These are phyloP conservation scores for Chironex yamaguchii DNA, from an alignment of 30 jellyfish, hydroid and myxozoan genomes.

Conservation along the genomic window DNA sequence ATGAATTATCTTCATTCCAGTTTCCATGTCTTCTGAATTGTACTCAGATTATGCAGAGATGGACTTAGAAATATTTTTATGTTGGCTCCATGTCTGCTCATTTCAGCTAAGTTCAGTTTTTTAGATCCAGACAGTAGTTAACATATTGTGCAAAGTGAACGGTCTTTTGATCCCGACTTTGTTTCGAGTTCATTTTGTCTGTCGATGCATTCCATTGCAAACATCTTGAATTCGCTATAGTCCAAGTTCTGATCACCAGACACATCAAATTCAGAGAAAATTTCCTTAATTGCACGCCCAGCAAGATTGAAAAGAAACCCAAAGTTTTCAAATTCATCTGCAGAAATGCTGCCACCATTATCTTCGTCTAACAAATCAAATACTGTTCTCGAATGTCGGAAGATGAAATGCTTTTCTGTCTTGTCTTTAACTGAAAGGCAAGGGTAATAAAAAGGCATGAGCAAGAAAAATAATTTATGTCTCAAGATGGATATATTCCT, in stretches of 20 bases:
- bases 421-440: constrained; percentile 88
- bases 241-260: constrained; percentile 91
- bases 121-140: too few species aligned
- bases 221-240: constrained; percentile 90
- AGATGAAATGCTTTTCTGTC: constrained; percentile 82
- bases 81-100: too few species aligned
- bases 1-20: too few species aligned
- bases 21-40: too few species aligned
- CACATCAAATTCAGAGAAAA: constrained; percentile 88
- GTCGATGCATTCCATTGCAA: constrained; percentile 97
- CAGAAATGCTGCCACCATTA: constrained; percentile 81
- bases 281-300: constrained; percentile 80
- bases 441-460: too few species aligned
- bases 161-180: neutral
- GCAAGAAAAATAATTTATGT: too few species aligned
- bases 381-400: constrained; percentile 93
- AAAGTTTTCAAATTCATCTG: constrained; percentile 84
- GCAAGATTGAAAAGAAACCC: constrained; percentile 86
- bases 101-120: too few species aligned
- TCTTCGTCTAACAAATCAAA: constrained; percentile 89
- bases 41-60: too few species aligned
- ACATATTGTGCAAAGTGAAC: neutral
- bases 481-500: too few species aligned
- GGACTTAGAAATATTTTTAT: too few species aligned
- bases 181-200: constrained; percentile 61